Percentiles rank a stretch among this genome's conserved stretches.
Conservation (phyloP, 2,797 vertebrate species). For the Muscicapa striata region DNA sequence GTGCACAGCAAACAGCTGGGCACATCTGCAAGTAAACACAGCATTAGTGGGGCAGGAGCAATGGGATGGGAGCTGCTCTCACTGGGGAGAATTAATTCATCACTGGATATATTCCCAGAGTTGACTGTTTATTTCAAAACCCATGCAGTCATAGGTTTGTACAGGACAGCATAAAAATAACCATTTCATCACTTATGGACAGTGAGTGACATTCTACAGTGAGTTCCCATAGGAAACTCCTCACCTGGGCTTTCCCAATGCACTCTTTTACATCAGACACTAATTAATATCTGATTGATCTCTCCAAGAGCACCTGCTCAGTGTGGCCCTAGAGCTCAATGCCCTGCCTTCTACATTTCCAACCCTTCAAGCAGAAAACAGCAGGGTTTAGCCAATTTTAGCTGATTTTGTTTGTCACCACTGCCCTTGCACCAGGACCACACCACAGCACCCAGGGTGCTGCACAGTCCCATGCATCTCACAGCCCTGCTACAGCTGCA, state of each 20-base stretch:
- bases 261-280: neutral
- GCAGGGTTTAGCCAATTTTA: neutral
- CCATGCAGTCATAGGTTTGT: neutral
- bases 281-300: conserved; percentile 29
- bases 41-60: neutral
- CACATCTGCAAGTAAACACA: neutral
- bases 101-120: neutral
- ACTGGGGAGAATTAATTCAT: neutral
- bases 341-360: neutral
- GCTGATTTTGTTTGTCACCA: neutral
- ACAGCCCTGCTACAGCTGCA: neutral
- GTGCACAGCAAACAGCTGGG: neutral
- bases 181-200: neutral
- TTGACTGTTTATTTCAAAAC: neutral
- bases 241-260: neutral
- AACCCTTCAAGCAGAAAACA: neutral
- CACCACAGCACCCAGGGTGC: neutral
- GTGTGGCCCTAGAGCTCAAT: neutral
- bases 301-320: neutral
- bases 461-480: neutral
- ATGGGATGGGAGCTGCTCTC: neutral
- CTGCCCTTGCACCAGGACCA: neutral
- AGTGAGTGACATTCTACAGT: neutral
- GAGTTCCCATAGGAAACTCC: neutral
- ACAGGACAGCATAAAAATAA: neutral